Percentiles rank a stretch among this genome's conserved stretches.
Conservation (phyloP, 2,888 invertebrate species). For the Rhagium mordax region DNA sequence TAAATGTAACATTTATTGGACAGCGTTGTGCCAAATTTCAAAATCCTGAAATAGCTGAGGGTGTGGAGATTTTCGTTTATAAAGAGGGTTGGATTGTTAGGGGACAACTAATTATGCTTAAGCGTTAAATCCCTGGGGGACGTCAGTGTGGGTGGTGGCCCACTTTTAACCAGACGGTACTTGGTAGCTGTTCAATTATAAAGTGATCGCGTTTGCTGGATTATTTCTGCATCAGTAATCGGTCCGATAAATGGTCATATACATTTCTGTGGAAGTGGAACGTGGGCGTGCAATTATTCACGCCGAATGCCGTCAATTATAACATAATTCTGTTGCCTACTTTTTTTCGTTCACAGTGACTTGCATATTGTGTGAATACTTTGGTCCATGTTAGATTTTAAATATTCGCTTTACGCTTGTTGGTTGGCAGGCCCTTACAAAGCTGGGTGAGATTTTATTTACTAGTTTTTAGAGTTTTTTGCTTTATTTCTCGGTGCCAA, state of each 20-base stretch:
- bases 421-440: no score
- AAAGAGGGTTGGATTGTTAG: conserved; percentile 19
- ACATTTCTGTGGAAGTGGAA: background rate
- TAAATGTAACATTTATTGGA: background rate
- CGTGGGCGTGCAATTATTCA: background rate
- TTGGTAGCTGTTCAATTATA: conserved; percentile 54
- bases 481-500: no score
- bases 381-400: no score
- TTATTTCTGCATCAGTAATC: conserved; percentile 49
- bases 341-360: background rate
- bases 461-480: no score
- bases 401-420: no score
- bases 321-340: background rate
- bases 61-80: conserved; percentile 16
- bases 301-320: background rate
- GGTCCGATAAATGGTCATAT: conserved; percentile 15
- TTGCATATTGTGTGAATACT: no score
- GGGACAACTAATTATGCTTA: conserved; percentile 36
- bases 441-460: no score
- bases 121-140: conserved; percentile 29
- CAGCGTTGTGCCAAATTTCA: background rate
- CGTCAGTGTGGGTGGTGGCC: conserved; percentile 24
- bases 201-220: conserved; percentile 51
- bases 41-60: background rate
- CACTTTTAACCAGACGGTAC: conserved; percentile 41